Evolutionary conservation across 2,113 vertebrate species (phyloP).

Genomic region (Danio rerio): DNA sequence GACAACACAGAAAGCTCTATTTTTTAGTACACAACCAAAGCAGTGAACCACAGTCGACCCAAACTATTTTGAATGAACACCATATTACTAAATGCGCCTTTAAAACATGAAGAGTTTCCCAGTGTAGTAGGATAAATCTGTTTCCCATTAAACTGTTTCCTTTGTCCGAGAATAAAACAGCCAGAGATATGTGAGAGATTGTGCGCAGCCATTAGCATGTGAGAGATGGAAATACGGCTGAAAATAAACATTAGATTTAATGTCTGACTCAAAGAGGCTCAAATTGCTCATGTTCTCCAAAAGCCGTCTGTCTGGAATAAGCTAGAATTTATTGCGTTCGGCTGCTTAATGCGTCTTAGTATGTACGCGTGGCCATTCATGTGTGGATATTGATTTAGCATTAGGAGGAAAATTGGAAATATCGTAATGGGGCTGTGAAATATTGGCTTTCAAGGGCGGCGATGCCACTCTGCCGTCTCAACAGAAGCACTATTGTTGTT

Average conservation of each 20-base stretch:
- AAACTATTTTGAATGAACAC: not conserved
- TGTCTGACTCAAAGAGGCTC: slow-evolving; percentile 43
- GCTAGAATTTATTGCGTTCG: slow-evolving; percentile 44
- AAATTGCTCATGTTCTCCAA: slow-evolving; percentile 28
- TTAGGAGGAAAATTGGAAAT: slow-evolving; percentile 44
- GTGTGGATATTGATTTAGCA: slow-evolving; percentile 52
- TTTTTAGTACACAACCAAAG: too few species aligned
- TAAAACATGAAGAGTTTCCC: not conserved
- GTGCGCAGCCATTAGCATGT: not conserved
- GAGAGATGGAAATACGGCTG: slow-evolving; percentile 5
- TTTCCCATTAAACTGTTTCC: not conserved
- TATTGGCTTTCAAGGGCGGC: not conserved
- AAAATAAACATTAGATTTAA: slow-evolving; percentile 33
- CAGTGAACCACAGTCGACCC: too few species aligned
- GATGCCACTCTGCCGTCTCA: not conserved
- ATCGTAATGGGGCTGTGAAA: slow-evolving; percentile 32
- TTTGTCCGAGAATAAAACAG: not conserved
- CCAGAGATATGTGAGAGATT: not conserved
- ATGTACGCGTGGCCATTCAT: slow-evolving; percentile 29
- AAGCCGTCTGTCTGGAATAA: slow-evolving; percentile 47
- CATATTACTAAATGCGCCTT: not conserved
- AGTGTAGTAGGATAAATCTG: not conserved
- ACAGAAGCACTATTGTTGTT: not conserved
- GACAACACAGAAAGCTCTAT: too few species aligned
- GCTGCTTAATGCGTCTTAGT: slow-evolving; percentile 33